Percentiles rank a stretch among this genome's conserved stretches.
Conservation (phyloP, 2,797 vertebrate species). For the Tympanoctomys barrerae region DNA sequence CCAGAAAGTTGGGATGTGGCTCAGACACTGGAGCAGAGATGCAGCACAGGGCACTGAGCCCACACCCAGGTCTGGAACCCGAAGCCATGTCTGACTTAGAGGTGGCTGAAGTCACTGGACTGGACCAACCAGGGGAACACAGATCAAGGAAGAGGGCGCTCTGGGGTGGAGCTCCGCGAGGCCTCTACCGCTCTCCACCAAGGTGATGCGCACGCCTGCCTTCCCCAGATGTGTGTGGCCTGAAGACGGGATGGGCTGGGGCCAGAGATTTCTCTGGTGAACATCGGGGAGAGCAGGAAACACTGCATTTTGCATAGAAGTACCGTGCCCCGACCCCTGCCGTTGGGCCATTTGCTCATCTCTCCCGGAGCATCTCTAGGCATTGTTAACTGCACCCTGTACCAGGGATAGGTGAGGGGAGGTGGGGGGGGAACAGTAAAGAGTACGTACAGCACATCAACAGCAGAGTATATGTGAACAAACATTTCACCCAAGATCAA, state of each 20-base stretch:
- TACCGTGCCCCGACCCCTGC: no score
- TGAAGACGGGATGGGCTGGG: no score
- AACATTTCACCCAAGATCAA: neutral
- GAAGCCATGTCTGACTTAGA: neutral
- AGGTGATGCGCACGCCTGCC: neutral
- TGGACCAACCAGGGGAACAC: neutral
- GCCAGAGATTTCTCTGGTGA: neutral
- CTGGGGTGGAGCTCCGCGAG: neutral
- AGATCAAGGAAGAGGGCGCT: neutral
- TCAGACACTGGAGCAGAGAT: neutral
- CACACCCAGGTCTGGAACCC: neutral
- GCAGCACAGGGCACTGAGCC: no score
- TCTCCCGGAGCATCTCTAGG: neutral
- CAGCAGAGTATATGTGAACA: accelerated
- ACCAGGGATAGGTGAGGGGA: neutral
- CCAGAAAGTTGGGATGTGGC: neutral
- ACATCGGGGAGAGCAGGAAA: neutral
- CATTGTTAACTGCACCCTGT: accelerated
- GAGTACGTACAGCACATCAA: neutral
- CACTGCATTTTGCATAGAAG: neutral
- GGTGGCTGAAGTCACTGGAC: neutral
- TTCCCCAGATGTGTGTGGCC: neutral
- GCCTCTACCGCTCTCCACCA: neutral
- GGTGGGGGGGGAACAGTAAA: neutral
- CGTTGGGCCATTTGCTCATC: neutral